phyloP scores from a whole-genome alignment of 2,888 invertebrate species.

The Volucella zonaria region DNA sequence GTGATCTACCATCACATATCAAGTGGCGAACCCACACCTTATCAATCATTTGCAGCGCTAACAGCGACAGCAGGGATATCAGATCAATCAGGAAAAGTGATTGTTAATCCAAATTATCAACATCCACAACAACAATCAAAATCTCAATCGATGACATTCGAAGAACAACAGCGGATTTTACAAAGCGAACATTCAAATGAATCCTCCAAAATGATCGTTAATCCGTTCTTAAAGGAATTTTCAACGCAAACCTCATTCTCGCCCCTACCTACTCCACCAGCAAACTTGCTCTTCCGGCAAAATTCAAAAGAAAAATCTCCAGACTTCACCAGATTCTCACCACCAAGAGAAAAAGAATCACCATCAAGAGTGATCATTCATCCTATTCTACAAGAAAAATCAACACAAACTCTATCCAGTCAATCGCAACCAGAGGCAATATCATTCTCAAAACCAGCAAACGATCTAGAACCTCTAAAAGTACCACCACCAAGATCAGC shows the following conservation, averaged over 20 bases:
- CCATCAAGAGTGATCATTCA: conserved; percentile 34
- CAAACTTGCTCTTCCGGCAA: conserved; percentile 4
- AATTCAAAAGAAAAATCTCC: conserved; percentile 2
- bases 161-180: no score
- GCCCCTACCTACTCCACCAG: background rate
- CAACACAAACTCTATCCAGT: conserved; percentile 10
- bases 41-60: no score
- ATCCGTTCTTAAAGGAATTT: background rate
- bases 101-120: no score
- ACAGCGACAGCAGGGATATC: no score
- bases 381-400: conserved; percentile 17
- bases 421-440: background rate
- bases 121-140: no score
- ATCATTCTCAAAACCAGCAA: background rate
- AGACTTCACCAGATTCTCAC: background rate
- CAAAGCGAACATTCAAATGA: no score
- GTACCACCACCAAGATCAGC: conserved; percentile 9
- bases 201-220: no score
- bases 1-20: conserved; percentile 9
- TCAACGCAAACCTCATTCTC: background rate
- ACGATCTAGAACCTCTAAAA: background rate
- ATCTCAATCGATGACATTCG: no score
- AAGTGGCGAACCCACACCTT: no score
- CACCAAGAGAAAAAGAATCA: background rate
- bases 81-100: no score